Evolutionary conservation across 2,113 vertebrate species (phyloP).

Genomic region (Ophiodon elongatus): DNA sequence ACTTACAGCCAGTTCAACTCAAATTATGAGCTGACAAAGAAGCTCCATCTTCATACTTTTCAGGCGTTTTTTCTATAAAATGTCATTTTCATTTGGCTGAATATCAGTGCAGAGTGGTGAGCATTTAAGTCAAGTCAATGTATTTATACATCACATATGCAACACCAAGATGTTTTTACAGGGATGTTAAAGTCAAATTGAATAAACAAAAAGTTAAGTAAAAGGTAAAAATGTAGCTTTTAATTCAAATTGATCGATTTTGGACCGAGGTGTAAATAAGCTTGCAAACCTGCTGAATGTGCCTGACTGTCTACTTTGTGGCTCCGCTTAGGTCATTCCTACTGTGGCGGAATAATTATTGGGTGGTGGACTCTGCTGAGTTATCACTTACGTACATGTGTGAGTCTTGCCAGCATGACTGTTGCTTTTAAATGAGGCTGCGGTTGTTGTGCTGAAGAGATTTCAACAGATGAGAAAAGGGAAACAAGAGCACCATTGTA

Average conservation of each 20-base stretch:
- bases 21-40: not conserved
- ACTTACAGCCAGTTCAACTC: not conserved
- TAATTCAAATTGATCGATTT: not conserved
- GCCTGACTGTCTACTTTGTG: slow-evolving; percentile 34
- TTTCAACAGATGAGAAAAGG: not conserved
- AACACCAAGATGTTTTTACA: not conserved
- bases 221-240: not conserved
- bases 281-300: slow-evolving; percentile 35
- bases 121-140: no score
- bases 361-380: slow-evolving; percentile 53
- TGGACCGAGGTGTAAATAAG: not conserved
- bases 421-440: slow-evolving; percentile 17
- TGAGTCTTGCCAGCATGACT: slow-evolving; percentile 37
- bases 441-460: not conserved
- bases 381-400: slow-evolving; percentile 34
- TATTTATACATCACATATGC: not conserved
- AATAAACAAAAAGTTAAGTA: not conserved
- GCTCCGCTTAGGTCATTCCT: slow-evolving; percentile 27
- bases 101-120: not conserved
- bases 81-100: not conserved
- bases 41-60: not conserved
- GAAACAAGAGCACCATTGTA: not conserved
- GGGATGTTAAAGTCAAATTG: not conserved
- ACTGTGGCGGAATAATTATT: slow-evolving; percentile 50
- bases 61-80: not conserved